Percentiles rank a stretch among this genome's conserved stretches.
Conservation (phyloP, 2,888 invertebrate species). For the Ashinkailepas kermadecensis region DNA sequence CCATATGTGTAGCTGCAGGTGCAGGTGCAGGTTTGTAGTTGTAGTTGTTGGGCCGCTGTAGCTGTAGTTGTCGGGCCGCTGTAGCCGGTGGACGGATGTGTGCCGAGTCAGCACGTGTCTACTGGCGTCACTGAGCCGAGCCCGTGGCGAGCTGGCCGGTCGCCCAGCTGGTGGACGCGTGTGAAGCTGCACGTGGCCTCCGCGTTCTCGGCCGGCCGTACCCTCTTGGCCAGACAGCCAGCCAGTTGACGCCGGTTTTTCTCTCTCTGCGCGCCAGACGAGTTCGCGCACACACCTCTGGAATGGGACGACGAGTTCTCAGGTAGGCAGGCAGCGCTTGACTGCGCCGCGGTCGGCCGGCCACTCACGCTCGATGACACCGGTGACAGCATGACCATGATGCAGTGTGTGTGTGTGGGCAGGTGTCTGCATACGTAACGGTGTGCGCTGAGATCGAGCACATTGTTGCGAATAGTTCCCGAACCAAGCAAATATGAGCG, state of each 20-base stretch:
- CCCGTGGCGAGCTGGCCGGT: background rate
- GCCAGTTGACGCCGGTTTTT: background rate
- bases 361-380: background rate
- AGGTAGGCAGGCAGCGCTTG: slow-evolving; percentile 4
- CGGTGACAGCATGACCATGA: background rate
- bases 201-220: background rate
- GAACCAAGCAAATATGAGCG: too few species aligned
- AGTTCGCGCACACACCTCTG: slow-evolving; percentile 1
- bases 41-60: too few species aligned
- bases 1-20: too few species aligned
- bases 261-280: slow-evolving; percentile 17
- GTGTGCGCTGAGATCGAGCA: too few species aligned
- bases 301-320: slow-evolving; percentile 23
- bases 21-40: too few species aligned
- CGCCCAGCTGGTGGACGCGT: background rate
- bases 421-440: too few species aligned
- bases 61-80: too few species aligned
- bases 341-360: background rate
- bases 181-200: background rate
- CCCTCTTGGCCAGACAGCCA: too few species aligned
- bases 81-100: background rate
- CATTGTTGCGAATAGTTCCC: too few species aligned
- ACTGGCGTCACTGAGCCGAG: background rate
- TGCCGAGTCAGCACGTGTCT: too few species aligned
- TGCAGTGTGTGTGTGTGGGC: too few species aligned